Percentiles rank a stretch among this genome's conserved stretches.
These are phyloP conservation scores for Hylia prasina DNA, from an alignment of 2,113 vertebrate species.

Conservation along the genomic window DNA sequence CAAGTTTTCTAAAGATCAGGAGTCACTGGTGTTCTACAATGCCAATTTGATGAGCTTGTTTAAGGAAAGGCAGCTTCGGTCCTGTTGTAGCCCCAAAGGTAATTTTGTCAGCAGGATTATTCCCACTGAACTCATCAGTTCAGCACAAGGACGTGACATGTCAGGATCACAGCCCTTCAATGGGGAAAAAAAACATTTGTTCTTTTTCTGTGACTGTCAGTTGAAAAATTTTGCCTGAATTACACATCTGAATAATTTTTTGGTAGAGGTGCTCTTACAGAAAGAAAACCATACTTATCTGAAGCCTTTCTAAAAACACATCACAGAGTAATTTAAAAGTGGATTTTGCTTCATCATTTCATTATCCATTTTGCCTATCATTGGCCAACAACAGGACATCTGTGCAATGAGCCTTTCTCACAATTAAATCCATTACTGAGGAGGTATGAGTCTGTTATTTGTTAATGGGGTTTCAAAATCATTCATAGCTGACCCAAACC, in stretches of 20 bases:
- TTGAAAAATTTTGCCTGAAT: not conserved
- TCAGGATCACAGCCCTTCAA: not conserved
- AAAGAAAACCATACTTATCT: not conserved
- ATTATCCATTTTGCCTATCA: not conserved
- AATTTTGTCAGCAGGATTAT: not conserved
- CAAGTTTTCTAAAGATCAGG: not conserved
- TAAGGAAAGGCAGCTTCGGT: not conserved
- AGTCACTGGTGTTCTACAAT: not conserved
- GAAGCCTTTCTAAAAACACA: not conserved
- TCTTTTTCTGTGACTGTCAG: not conserved
- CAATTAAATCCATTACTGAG: not conserved
- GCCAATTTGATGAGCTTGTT: not conserved
- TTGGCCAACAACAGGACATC: not conserved
- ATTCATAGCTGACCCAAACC: not conserved
- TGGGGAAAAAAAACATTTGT: not conserved
- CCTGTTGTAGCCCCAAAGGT: not conserved
- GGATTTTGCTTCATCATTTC: constrained; percentile 1
- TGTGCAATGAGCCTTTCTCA: constrained; percentile 2
- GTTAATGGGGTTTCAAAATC: constrained; percentile 8
- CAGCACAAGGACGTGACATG: fast-evolving
- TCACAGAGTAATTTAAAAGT: not conserved
- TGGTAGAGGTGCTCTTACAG: not conserved
- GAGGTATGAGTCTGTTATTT: constrained; percentile 9
- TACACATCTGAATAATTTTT: not conserved
- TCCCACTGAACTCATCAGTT: not conserved